phyloP scores from a whole-genome alignment of 2,797 vertebrate species.

The Cyprinella venusta region DNA sequence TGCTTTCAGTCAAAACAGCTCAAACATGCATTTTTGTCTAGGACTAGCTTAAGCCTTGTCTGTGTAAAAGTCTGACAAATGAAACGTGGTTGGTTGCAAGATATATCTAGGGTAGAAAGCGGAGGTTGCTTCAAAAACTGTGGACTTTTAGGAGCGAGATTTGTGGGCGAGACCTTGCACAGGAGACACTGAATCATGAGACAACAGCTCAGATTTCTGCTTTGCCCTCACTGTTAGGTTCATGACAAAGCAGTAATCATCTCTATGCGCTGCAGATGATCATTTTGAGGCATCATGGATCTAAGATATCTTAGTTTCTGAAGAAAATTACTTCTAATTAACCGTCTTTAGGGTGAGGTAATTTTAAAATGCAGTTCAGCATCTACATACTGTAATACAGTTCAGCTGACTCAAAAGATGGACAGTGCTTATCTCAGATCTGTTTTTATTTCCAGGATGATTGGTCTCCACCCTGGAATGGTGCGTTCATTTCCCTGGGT shows the following conservation, averaged over 20 bases:
- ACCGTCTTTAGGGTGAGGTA: constrained; percentile 1
- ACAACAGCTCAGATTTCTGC: constrained; percentile 48
- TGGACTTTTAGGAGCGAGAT: background rate
- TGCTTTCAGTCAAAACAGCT: too few species aligned
- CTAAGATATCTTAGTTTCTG: constrained; percentile 48
- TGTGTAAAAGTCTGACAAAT: background rate
- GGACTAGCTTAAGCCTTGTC: too few species aligned
- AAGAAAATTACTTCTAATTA: constrained; percentile 57
- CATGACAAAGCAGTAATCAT: constrained; percentile 49
- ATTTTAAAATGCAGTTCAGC: constrained; percentile 40
- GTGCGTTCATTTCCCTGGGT: constrained; percentile 63
- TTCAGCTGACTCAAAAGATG: constrained; percentile 35
- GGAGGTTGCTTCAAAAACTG: background rate
- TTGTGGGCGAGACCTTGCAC: constrained; percentile 20
- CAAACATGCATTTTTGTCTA: too few species aligned
- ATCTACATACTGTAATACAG: constrained; percentile 19
- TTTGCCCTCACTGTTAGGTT: constrained; percentile 29
- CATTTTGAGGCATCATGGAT: constrained; percentile 29
- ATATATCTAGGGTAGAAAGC: background rate
- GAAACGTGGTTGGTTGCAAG: background rate
- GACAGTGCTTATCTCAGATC: constrained; percentile 48
- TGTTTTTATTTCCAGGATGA: constrained; percentile 65
- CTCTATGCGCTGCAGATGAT: constrained; percentile 20
- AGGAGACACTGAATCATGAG: constrained; percentile 26
- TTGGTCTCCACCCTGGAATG: constrained; percentile 62